Evolutionary conservation across 2,113 vertebrate species (phyloP), one percentile per base, ranked within the genome.

Genomic region (Mandrillus leucophaeus): DNA sequence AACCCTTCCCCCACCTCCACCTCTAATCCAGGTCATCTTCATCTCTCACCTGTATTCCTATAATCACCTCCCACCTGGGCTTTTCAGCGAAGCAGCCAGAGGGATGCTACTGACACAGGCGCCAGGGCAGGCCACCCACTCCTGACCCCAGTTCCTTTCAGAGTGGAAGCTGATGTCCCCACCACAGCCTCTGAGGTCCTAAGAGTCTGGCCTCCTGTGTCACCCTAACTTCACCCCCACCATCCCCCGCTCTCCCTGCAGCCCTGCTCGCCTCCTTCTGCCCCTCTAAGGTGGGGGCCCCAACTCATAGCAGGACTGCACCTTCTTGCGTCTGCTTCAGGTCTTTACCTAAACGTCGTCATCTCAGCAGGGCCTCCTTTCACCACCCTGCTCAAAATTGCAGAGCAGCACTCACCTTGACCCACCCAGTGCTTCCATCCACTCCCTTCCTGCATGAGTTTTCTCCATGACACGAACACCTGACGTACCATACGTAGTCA

Each of bases 401-500:
- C 88, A 79, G 59, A 32, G 55, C 25, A n/a, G 40, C 43, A 11
- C 35, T 14, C 22, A 2, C 20, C 45, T 9, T 1, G 5, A 0
- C 57, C 50, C 4, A 0, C 59, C n/a, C 25, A 18, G 17, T 48
- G 10, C 2, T n/a, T 20, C 27, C 6, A 3, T 17, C 43, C 2
- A 32, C 5, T 35, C 35, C 0, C 16, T 52, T 80, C 70, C 52
- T 22, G 5, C 0, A 1, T 9, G 14, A 5, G 6, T n/a, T 32
- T 50, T n/a, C 5, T 89, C n/a, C 25, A 30, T 4, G 9, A 12
- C 45, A 4, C 13, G 57, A 48, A 12, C 35, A n/a, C 13, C 14
- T 38, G 55, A 32, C 16, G 17, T 0, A 5, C 6, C 18, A 16
- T 0, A 1, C 5, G 3, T 4, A n/a, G 6, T 16, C 3, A 25